phyloP scores from a whole-genome alignment of 2,113 vertebrate genomes.

The Nibea albiflora region DNA sequence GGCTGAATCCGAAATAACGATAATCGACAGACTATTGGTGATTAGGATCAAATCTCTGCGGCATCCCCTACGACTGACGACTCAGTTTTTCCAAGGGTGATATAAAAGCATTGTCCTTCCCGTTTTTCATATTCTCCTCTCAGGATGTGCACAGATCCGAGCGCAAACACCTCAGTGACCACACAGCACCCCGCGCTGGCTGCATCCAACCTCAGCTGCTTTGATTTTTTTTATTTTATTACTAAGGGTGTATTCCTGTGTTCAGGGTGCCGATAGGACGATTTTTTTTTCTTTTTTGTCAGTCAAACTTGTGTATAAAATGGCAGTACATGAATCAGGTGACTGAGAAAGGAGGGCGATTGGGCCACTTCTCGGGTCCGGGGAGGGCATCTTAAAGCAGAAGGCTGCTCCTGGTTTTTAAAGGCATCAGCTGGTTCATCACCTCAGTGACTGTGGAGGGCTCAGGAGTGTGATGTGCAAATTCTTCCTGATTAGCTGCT shows the following conservation, averaged over 20 bases:
- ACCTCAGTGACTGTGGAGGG: slow-evolving; percentile 20
- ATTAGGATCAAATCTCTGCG: slow-evolving; percentile 48
- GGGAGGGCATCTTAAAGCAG: slow-evolving; percentile 85
- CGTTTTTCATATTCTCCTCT: slow-evolving; percentile 38
- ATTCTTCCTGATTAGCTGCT: slow-evolving; percentile 32
- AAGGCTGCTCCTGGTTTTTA: slow-evolving; percentile 61
- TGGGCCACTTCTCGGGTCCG: slow-evolving; percentile 72
- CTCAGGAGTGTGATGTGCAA: slow-evolving; percentile 23
- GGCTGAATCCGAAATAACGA: slow-evolving; percentile 42
- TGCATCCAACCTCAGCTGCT: slow-evolving; percentile 46
- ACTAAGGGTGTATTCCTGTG: slow-evolving; percentile 69
- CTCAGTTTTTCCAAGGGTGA: slow-evolving; percentile 38
- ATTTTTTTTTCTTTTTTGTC: slow-evolving; percentile 36
- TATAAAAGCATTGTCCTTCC: slow-evolving; percentile 61
- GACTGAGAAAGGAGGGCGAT: slow-evolving; percentile 79
- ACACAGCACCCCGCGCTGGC: slow-evolving; percentile 53
- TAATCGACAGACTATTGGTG: slow-evolving; percentile 29
- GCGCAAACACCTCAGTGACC: slow-evolving; percentile 45
- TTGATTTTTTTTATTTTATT: slow-evolving; percentile 53
- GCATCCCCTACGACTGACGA: slow-evolving; percentile 36
- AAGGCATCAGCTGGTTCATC: slow-evolving; percentile 61
- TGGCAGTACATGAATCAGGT: slow-evolving; percentile 87
- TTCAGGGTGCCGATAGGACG: slow-evolving; percentile 68
- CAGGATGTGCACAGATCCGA: slow-evolving; percentile 43
- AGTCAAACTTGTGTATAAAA: slow-evolving; percentile 85